phyloP scores from a whole-genome alignment of 2,797 vertebrate species.

The Oryzias dopingdopingensis region DNA sequence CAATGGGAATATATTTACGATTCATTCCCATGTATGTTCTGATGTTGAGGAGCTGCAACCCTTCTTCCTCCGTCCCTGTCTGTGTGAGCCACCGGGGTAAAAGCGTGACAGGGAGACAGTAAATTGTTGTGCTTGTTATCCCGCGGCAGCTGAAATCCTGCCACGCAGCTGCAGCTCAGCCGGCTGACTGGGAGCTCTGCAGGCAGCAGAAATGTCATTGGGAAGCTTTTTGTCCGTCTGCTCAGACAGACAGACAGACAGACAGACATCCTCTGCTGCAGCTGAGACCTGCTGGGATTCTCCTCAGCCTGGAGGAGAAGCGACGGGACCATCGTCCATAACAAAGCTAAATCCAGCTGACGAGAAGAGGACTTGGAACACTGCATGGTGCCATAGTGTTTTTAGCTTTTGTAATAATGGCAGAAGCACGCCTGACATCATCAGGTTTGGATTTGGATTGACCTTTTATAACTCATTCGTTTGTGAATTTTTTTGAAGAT shows the following conservation, averaged over 20 bases:
- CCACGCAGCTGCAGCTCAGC: constrained; percentile 59
- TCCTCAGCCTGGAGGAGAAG: constrained; percentile 36
- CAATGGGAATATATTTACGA: no score
- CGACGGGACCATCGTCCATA: constrained; percentile 50
- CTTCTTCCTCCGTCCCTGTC: constrained; percentile 26
- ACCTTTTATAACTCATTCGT: not conserved
- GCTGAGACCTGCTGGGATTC: constrained; percentile 48
- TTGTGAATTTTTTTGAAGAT: not conserved
- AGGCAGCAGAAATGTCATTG: constrained; percentile 67
- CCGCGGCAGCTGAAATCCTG: constrained; percentile 66
- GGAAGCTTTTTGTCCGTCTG: constrained; percentile 40
- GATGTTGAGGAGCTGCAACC: constrained; percentile 40
- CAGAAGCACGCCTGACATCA: not conserved
- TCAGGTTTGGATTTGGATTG: not conserved
- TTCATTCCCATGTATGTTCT: not conserved
- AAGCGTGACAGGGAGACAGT: constrained; percentile 61
- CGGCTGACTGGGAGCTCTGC: constrained; percentile 64
- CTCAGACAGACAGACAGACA: not conserved
- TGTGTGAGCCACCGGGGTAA: constrained; percentile 51
- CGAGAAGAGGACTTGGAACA: not conserved
- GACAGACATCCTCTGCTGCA: constrained; percentile 30
- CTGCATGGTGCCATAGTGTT: not conserved
- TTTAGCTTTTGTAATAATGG: fast-evolving
- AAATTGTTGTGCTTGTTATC: constrained; percentile 74
- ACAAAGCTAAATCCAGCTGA: constrained; percentile 29